Conservation (phyloP, 1,140 invertebrate genomes). For the Aphelinus atriplicis region DNA sequence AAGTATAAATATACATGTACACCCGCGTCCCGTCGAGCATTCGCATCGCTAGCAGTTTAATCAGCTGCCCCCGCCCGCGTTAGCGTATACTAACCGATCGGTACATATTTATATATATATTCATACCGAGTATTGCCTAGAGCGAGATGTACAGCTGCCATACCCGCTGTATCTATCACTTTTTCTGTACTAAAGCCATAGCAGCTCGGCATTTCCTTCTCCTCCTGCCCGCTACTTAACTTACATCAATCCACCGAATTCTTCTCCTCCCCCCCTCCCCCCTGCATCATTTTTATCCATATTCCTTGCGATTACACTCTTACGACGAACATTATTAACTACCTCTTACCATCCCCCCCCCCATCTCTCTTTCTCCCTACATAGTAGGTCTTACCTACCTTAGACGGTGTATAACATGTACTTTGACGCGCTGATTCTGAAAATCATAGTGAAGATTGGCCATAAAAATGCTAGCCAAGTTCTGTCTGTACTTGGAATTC, state of each 20-base stretch:
- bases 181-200: neutral
- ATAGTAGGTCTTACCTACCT: too few relatives aligned
- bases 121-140: neutral
- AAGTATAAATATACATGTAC: too few relatives aligned
- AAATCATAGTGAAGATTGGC: too few relatives aligned
- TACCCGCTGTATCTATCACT: neutral
- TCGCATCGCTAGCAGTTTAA: conserved; percentile 48
- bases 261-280: neutral
- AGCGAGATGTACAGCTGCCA: too few relatives aligned
- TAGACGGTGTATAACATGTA: too few relatives aligned
- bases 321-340: neutral
- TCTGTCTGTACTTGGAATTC: too few relatives aligned
- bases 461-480: too few relatives aligned
- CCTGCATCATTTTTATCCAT: neutral
- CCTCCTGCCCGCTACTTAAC: too few relatives aligned
- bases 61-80: conserved; percentile 47
- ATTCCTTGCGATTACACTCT: too few relatives aligned
- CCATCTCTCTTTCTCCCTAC: too few relatives aligned
- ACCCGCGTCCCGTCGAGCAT: too few relatives aligned
- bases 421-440: too few relatives aligned
- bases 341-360: neutral
- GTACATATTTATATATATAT: conserved; percentile 17
- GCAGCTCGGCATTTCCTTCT: neutral
- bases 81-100: conserved; percentile 23
- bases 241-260: neutral